These are phyloP conservation scores for Daboia siamensis DNA, from an alignment of 2,113 vertebrate species.

Conservation along the genomic window DNA sequence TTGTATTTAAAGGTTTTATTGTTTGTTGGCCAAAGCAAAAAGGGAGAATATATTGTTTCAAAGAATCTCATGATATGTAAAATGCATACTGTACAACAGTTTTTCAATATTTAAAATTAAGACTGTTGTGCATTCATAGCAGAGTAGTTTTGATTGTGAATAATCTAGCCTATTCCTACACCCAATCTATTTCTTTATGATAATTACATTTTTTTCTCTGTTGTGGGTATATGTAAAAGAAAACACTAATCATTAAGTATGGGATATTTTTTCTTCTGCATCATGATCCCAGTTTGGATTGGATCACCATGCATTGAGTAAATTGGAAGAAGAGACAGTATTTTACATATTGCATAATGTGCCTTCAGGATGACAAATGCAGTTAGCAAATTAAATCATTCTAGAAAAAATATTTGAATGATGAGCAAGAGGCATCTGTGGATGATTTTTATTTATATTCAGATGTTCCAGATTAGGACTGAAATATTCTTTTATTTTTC, in stretches of 20 bases:
- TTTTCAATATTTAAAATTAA: neutral
- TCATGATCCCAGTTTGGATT: neutral
- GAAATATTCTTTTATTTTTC: neutral
- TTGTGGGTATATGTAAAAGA: neutral
- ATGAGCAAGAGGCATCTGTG: conserved; percentile 37
- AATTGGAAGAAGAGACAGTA: neutral
- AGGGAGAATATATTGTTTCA: neutral
- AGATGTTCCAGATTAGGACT: conserved; percentile 8
- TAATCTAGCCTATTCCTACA: neutral
- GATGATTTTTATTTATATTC: conserved; percentile 41
- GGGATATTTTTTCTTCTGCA: neutral
- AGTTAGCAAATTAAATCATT: neutral
- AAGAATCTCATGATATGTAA: neutral
- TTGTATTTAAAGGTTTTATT: neutral
- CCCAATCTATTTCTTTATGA: neutral
- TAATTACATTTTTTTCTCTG: neutral
- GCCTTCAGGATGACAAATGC: conserved; percentile 20
- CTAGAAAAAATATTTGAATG: neutral
- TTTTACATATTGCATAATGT: neutral
- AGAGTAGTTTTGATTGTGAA: neutral
- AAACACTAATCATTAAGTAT: neutral
- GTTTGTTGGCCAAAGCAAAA: neutral
- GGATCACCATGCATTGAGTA: neutral
- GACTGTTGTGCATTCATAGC: neutral
- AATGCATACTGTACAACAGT: neutral